These are phyloP conservation scores for Lateolabrax maculatus DNA, from an alignment of 2,797 vertebrate genomes.

Conservation along the genomic window DNA sequence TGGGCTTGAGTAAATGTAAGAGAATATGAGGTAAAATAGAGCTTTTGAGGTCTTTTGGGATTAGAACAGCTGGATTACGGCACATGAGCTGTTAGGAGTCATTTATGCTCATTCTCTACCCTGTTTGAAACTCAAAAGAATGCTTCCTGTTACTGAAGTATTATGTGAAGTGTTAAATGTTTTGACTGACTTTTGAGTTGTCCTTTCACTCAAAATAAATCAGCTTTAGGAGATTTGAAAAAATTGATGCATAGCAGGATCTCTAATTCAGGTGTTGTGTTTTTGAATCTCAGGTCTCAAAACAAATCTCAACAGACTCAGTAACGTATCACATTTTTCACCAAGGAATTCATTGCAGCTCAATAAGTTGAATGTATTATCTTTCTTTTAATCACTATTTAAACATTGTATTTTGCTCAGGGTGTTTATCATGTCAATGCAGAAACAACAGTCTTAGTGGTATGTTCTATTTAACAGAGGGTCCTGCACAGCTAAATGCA, in stretches of 20 bases:
- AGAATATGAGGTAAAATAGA: slow-evolving; percentile 20
- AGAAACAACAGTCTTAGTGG: slow-evolving; percentile 35
- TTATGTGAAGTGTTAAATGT: slow-evolving; percentile 55
- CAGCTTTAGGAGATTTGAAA: slow-evolving; percentile 1
- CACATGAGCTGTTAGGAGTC: slow-evolving; percentile 25
- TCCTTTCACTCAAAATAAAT: slow-evolving; percentile 26
- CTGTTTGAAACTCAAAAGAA: slow-evolving; percentile 44
- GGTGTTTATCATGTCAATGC: slow-evolving; percentile 32
- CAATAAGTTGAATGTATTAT: slow-evolving; percentile 27
- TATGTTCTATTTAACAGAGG: slow-evolving; percentile 61
- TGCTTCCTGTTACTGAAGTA: slow-evolving; percentile 46
- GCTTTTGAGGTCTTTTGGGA: slow-evolving; percentile 16
- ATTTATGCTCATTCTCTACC: slow-evolving; percentile 49
- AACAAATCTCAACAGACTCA: slow-evolving; percentile 15
- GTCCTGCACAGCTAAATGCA: slow-evolving; percentile 73
- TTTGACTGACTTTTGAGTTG: slow-evolving; percentile 53
- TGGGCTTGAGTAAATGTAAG: slow-evolving; percentile 1
- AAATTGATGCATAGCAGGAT: not conserved
- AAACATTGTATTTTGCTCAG: slow-evolving; percentile 21
- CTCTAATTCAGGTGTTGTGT: not conserved
- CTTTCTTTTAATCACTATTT: slow-evolving; percentile 40
- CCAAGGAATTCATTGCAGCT: not conserved
- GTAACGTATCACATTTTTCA: slow-evolving; percentile 2
- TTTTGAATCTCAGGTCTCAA: slow-evolving; percentile 8
- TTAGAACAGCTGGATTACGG: slow-evolving; percentile 54